These are phyloP conservation scores for Crenuchus spilurus DNA, from an alignment of 2,797 vertebrate species.

Conservation along the genomic window DNA sequence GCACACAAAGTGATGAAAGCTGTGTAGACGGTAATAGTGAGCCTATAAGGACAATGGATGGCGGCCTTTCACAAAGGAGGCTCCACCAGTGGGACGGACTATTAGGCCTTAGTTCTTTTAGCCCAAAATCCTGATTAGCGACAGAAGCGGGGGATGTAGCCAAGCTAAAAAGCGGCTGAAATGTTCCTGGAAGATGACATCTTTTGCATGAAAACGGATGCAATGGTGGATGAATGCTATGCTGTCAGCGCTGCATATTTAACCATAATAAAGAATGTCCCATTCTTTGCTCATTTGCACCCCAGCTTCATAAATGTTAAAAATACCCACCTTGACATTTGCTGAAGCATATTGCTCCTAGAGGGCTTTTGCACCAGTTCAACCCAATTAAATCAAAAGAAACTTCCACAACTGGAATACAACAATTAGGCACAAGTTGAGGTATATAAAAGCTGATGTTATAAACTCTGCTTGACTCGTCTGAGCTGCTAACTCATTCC, in stretches of 20 bases:
- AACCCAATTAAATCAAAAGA: slow-evolving; percentile 42
- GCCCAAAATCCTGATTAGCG: slow-evolving; percentile 25
- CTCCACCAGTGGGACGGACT: slow-evolving; percentile 41
- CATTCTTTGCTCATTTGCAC: slow-evolving; percentile 56
- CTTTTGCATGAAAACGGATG: background rate
- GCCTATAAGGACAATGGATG: slow-evolving; percentile 38
- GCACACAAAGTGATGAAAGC: slow-evolving; percentile 73
- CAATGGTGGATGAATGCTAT: background rate
- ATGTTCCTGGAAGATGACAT: background rate
- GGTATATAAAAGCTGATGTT: background rate
- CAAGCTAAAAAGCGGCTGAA: slow-evolving; percentile 9
- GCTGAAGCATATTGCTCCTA: slow-evolving; percentile 40
- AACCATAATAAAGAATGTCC: slow-evolving; percentile 36
- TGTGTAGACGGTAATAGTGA: slow-evolving; percentile 53
- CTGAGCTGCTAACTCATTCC: background rate
- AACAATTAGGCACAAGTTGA: background rate
- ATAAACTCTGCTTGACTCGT: background rate
- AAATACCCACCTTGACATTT: slow-evolving; percentile 52
- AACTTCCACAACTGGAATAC: slow-evolving; percentile 11
- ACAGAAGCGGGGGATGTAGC: background rate
- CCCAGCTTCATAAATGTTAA: slow-evolving; percentile 60
- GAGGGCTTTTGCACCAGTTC: slow-evolving; percentile 57
- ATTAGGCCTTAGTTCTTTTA: slow-evolving; percentile 37
- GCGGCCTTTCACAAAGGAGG: slow-evolving; percentile 41
- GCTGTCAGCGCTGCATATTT: slow-evolving; percentile 23